Conservation (phyloP, 2,113 vertebrate genomes). For the Grammomys dolichurus region DNA sequence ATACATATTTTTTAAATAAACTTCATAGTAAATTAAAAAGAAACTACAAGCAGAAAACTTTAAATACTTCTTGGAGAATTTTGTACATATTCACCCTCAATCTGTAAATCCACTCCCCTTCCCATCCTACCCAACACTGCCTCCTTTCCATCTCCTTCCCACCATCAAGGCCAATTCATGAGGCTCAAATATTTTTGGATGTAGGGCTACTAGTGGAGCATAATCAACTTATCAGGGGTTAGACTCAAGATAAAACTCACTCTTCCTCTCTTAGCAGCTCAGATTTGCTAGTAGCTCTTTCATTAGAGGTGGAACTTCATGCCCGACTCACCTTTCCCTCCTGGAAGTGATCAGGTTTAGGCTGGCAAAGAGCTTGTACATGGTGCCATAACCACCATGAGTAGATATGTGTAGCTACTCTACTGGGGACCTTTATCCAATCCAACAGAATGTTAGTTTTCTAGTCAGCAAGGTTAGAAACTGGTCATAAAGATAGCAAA, state of each 20-base stretch:
- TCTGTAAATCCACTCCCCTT: background rate
- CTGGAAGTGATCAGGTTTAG: background rate
- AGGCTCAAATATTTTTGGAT: background rate
- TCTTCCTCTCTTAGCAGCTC: background rate
- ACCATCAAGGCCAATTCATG: background rate
- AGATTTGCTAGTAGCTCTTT: background rate
- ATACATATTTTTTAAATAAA: background rate
- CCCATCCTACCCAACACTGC: background rate
- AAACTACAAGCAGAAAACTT: background rate
- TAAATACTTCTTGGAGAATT: background rate
- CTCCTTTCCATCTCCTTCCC: background rate
- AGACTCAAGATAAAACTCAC: background rate
- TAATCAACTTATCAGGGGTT: background rate
- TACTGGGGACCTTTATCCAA: background rate
- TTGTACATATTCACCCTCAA: background rate
- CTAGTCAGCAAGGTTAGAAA: constrained; percentile 37
- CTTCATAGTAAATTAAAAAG: background rate
- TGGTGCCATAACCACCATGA: background rate
- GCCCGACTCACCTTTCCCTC: background rate
- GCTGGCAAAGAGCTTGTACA: background rate
- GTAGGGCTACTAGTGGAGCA: background rate
- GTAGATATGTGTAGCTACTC: background rate
- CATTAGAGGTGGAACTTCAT: background rate
- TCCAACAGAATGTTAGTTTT: background rate
- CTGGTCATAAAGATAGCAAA: background rate